Evolutionary conservation across 2,888 invertebrate species (phyloP).

Genomic region (Phortica magna): DNA sequence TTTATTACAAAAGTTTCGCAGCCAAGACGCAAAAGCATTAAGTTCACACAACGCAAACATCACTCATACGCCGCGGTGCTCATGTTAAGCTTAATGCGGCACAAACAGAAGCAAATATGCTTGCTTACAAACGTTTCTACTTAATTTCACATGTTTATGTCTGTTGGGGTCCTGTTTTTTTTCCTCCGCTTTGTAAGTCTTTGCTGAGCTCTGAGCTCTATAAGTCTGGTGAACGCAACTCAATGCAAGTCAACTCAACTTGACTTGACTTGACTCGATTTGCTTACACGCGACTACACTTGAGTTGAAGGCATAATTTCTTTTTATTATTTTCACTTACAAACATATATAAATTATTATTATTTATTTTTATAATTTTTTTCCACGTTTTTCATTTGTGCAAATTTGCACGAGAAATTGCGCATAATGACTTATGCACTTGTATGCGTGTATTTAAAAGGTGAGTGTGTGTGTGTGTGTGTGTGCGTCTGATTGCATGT

Average conservation of each 20-base stretch:
- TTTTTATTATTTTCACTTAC: conserved; percentile 17
- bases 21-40: neutral
- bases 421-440: neutral
- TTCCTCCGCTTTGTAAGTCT: neutral
- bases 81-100: neutral
- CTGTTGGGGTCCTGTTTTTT: neutral
- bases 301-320: conserved; percentile 33
- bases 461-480: conserved; percentile 25
- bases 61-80: conserved; percentile 26
- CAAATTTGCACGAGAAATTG: conserved; percentile 16
- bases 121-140: conserved; percentile 22
- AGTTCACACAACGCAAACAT: conserved; percentile 4
- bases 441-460: conserved; percentile 2
- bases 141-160: conserved; percentile 32
- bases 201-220: no score
- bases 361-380: conserved; percentile 9
- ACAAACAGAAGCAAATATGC: neutral
- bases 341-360: conserved; percentile 8
- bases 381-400: conserved; percentile 40
- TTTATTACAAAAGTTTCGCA: conserved; percentile 9
- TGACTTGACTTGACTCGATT: neutral
- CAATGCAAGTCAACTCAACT: neutral
- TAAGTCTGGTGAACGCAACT: neutral
- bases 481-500: conserved; percentile 29
- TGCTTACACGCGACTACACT: conserved; percentile 13